Base-by-base conservation (phyloP, 2,797 vertebrate species). In the Enteromius mattozi region DNA sequence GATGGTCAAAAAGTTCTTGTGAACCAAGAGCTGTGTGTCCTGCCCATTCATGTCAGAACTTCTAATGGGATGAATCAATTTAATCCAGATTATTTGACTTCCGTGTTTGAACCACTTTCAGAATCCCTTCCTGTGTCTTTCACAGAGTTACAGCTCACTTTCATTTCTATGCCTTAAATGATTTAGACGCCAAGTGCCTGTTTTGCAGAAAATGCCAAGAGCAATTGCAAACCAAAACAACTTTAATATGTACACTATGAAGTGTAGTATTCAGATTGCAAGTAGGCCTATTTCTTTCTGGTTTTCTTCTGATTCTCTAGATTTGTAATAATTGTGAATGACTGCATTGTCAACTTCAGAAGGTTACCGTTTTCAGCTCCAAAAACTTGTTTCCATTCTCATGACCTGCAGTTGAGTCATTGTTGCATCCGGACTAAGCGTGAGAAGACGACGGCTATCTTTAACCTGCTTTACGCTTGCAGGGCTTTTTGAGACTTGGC, bases 11-110 rank as follows among this genome's bases (percentile, higher is more conserved):
- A 75, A 21, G 19, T 37, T 13, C 5, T n/a, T n/a, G 6, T 74
- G 27, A 51, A 30, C 17, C 10, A 33, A 33, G 37, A 27, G 17
- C 13, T 21, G 24, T 14, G 51, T 37, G 59, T 76, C 14, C 30
- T 80, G 51, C 42, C 37, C 59, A 77, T 86, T 85, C 61, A 78
- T 70, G 24, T 3, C 51, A 35, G 70, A 45, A 47, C n/a, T 54
- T 71, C 33, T 71, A 61, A 79, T 45, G n/a, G n/a, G 16, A 82
- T 75, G 47, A 56, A 69, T 86, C 14, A 27, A 12, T 66, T 45
- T 78, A 87, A 89, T 88, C 81, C 70, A 82, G 82, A 87, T 89
- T 85, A 85, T 61, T 35, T 77, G 21, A 74, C 35, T 45, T 42
- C 68, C 3, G 21, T n/a, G 4, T 76, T 40, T 16, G n/a, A 59